Percentiles rank a stretch among this genome's conserved stretches.
These are phyloP conservation scores for Idaea straminata DNA, from an alignment of 2,888 invertebrate species.

Conservation along the genomic window DNA sequence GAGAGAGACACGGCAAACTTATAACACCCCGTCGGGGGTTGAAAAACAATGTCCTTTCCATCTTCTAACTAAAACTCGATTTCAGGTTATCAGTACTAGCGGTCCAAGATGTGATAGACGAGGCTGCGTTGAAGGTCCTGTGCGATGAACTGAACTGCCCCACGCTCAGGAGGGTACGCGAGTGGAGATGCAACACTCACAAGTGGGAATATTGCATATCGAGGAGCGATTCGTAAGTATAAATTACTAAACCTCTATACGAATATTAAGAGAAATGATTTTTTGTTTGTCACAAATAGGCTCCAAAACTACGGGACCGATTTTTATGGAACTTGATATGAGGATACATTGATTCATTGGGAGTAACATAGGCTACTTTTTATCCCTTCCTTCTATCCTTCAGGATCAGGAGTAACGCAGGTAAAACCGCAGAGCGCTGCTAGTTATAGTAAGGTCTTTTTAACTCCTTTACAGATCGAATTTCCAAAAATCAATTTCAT, in stretches of 20 bases:
- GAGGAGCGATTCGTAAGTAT: slow-evolving; percentile 20
- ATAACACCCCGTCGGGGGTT: too few species aligned
- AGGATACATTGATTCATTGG: neutral
- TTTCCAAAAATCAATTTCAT: too few species aligned
- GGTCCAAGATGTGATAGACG: slow-evolving; percentile 86
- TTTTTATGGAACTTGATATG: too few species aligned
- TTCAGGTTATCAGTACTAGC: slow-evolving; percentile 85
- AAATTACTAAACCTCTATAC: neutral
- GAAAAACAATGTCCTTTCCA: slow-evolving; percentile 12
- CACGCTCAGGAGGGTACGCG: slow-evolving; percentile 79
- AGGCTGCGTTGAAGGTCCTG: slow-evolving; percentile 83
- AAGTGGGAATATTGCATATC: slow-evolving; percentile 82
- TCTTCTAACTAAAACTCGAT: slow-evolving; percentile 25
- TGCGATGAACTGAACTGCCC: slow-evolving; percentile 86
- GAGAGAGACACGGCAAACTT: too few species aligned
- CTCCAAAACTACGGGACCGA: too few species aligned
- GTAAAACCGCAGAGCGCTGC: too few species aligned
- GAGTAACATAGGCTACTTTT: neutral
- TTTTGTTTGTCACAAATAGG: neutral
- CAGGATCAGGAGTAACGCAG: too few species aligned
- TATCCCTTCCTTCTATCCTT: too few species aligned
- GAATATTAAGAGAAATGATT: neutral
- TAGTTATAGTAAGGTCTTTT: too few species aligned
- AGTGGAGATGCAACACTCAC: slow-evolving; percentile 83
- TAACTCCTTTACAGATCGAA: too few species aligned